Evolutionary conservation across 2,797 vertebrate genomes (phyloP), one percentile per base, ranked within the genome.

Genomic region (Tokudaia tokunoshimensis): DNA sequence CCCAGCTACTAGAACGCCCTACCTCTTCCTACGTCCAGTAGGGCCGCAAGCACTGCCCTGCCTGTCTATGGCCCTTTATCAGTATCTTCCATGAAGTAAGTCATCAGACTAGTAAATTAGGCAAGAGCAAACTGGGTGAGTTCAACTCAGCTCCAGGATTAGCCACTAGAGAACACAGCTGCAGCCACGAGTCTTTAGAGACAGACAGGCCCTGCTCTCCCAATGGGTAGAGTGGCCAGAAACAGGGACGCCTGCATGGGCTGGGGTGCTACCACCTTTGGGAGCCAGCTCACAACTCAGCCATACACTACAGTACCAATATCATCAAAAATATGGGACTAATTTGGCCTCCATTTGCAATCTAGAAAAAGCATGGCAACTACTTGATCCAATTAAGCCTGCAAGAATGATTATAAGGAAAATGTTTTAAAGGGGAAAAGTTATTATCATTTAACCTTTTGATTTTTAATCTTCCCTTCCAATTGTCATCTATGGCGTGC

Each of bases 381-480:
- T 57, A 55, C 14, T 63, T 75, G 55, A 15, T 31, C 29, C 61
- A 74, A 95, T 24, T 47, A 82, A 94, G 34, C 74, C 50, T 76
- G 14, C 8, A 94, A 89, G 59, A 89, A 84, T 70, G 79, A 37
- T 52, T 89, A 47, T 72, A 90, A 76, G 70, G 20, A 10, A 52
- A 92, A 87, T n/a, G 29, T 17, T 57, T 89, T 74, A 74, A 55
- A 96, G 84, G 37, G 41, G 44, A 47, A 52, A 93, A 89, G 63
- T 2, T 93, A 50, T 20, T 52, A 82, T 82, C 31, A 74, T 79
- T 70, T 37, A 91, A 41, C 1, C 37, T 74, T 67, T 96, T 94
- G 70, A 72, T 55, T 85, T 85, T 92, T 88, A 82, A 59, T 37
- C 88, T 91, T 91, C 12, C 29, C 24, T 61, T 70, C 31, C 52